Percentiles rank a stretch among this genome's conserved stretches.
Conservation (phyloP, 2,113 vertebrate species). For the Nothocercus julius region DNA sequence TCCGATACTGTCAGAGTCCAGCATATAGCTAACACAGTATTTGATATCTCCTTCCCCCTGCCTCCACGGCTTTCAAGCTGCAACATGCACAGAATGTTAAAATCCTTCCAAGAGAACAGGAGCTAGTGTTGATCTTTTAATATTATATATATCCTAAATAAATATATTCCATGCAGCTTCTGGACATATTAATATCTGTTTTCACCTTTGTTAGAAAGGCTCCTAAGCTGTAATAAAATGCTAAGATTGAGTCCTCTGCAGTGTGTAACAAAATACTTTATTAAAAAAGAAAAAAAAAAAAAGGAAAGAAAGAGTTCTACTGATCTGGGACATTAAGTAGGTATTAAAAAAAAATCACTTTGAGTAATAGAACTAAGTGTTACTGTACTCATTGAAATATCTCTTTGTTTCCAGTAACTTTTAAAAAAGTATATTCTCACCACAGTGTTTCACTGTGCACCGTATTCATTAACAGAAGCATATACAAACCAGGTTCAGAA, state of each 20-base stretch:
- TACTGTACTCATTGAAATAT: not conserved
- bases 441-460: not conserved
- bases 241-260: not conserved
- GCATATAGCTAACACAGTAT: no score
- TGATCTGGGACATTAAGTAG: not conserved
- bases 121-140: not conserved
- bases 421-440: not conserved
- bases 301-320: not conserved
- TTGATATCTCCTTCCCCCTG: no score
- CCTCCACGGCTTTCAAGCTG: no score
- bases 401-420: not conserved
- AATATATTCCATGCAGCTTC: not conserved
- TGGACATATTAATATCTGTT: not conserved
- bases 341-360: not conserved
- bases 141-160: not conserved
- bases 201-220: not conserved
- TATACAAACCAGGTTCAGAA: not conserved
- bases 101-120: not conserved
- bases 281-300: not conserved
- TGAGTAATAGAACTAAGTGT: not conserved
- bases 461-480: not conserved
- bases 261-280: not conserved
- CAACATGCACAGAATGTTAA: not conserved
- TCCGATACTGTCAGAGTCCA: no score
- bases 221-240: not conserved